Evolutionary conservation across 1,140 invertebrate species (phyloP), one percentile per base, ranked within the genome.

Genomic region (Periplaneta americana): DNA sequence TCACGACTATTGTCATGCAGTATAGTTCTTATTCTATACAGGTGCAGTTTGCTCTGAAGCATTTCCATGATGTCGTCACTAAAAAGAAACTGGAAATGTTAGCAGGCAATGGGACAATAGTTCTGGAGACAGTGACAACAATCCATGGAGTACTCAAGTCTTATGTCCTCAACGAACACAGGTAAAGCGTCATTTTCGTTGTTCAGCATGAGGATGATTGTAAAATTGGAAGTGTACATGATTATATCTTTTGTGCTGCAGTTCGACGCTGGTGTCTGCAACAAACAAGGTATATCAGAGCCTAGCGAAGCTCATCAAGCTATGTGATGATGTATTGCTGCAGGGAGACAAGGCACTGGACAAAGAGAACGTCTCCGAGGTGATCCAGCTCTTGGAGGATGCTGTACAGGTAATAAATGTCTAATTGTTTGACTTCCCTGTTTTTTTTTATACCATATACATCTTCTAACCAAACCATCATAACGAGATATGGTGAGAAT

Each of bases 41-140:
- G 90, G 93, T 94, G 82, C 93, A 93, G 85, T 92, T 94, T 87
- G 95, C 95, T 18, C 88, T 97, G 78, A 93, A 93, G 85, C 96
- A 97, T 89, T 97, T 97, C 87, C 92, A 94, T 75, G 96, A 97
- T 91, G 96, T 97, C 35, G 96, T 98, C 78, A 93, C 94, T 80
- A 97, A 97, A 88, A 94, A 96, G 86, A 98, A 95, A 88, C 90
- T 97, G 83, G 96, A 98, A 90, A 96, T 98, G 92, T 89, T 98
- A 82, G 95, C 96, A 0, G 97, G 96, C 57, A 97, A 97, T 87
- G 96, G 96, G 79, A 97, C 96, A 22, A 94, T 98, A 84, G 95
- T 98, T 82, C 91, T 98, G 82, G 97, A 98, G 87, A 96, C 94
- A 28, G 95, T 98, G 83, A 95, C 96, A 85, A 95, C 94, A 83